phyloP scores from a whole-genome alignment of 1,140 invertebrate genomes.

The Coelopa frigida region DNA sequence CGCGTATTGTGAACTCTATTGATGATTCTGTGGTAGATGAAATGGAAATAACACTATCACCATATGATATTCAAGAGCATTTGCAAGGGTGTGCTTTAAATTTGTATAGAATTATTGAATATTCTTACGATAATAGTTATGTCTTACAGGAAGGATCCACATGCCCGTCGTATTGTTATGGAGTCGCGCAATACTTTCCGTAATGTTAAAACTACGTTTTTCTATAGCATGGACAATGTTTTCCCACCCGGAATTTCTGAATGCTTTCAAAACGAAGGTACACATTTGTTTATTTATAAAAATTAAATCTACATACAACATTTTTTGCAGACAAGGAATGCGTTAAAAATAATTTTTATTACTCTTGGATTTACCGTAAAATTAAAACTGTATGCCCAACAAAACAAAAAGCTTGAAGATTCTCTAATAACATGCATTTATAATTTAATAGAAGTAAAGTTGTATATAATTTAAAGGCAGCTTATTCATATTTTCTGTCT shows the following conservation, averaged over 20 bases:
- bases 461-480: no score
- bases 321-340: slow-evolving; percentile 30
- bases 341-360: slow-evolving; percentile 30
- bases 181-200: slow-evolving; percentile 32
- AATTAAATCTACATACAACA: background rate
- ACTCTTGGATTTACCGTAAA: slow-evolving; percentile 36
- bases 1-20: slow-evolving; percentile 22
- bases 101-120: no score
- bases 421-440: no score
- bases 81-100: slow-evolving; percentile 21
- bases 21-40: slow-evolving; percentile 29
- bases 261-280: slow-evolving; percentile 31
- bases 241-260: slow-evolving; percentile 30
- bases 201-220: slow-evolving; percentile 31
- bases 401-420: no score
- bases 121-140: background rate
- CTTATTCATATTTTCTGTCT: no score
- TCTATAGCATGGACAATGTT: slow-evolving; percentile 36
- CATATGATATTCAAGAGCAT: slow-evolving; percentile 28
- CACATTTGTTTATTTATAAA: background rate
- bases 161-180: slow-evolving; percentile 32
- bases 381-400: slow-evolving; percentile 15
- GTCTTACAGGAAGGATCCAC: slow-evolving; percentile 25
- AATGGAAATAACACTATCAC: slow-evolving; percentile 31
- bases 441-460: no score